Evolutionary conservation across 2,113 vertebrate genomes (phyloP).

Genomic region (Tychaedon coryphoeus): DNA sequence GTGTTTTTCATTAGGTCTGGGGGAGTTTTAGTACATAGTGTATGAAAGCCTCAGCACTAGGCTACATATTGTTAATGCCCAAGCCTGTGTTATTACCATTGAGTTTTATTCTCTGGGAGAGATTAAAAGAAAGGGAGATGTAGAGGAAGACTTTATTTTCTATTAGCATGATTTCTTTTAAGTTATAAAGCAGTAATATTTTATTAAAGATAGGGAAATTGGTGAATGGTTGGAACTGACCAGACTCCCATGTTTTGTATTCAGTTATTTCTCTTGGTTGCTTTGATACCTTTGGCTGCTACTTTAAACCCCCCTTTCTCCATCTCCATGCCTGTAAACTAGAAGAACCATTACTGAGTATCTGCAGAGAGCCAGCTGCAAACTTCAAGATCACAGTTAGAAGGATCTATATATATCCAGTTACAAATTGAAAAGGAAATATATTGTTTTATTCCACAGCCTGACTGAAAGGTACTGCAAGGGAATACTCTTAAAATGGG

Average conservation of each 20-base stretch:
- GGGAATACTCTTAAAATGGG: neutral
- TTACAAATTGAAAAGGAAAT: neutral
- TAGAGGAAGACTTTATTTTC: neutral
- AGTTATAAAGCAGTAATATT: conserved; percentile 32
- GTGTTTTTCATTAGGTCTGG: conserved; percentile 52
- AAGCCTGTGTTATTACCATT: neutral
- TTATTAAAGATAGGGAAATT: neutral
- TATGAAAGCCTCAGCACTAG: neutral
- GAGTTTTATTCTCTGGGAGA: conserved; percentile 12
- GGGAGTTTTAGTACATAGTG: conserved; percentile 16
- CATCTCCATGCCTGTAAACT: neutral
- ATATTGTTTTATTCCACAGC: neutral
- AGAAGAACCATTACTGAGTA: neutral
- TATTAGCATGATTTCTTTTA: neutral
- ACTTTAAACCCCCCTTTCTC: neutral
- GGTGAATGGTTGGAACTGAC: neutral
- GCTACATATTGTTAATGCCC: neutral
- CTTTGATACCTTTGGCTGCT: neutral
- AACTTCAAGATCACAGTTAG: neutral
- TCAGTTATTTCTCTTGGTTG: neutral
- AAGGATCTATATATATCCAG: neutral
- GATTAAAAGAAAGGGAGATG: neutral
- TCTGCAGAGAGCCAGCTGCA: neutral
- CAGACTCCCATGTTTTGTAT: neutral
- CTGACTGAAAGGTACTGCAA: neutral